Evolutionary conservation across 2,113 vertebrate species (phyloP).

Genomic region (Xenopus laevis): DNA sequence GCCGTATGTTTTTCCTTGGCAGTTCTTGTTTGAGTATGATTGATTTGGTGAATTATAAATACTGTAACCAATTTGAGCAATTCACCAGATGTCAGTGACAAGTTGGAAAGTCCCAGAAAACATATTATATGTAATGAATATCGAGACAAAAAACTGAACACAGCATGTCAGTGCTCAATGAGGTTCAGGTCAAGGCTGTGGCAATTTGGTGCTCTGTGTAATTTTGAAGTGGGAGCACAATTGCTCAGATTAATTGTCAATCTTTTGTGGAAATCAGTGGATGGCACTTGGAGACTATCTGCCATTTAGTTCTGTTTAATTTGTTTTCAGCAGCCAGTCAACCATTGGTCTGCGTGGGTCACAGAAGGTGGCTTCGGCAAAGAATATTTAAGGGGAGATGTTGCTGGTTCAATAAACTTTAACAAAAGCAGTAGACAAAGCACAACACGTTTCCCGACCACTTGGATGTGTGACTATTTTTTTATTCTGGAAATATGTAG

Average conservation of each 20-base stretch:
- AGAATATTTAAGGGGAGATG: slow-evolving; percentile 4
- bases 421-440: not conserved
- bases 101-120: slow-evolving; percentile 40
- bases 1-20: slow-evolving; percentile 35
- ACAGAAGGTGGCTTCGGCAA: slow-evolving; percentile 7
- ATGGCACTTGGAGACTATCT: slow-evolving; percentile 13
- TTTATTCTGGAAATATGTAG: too few species aligned
- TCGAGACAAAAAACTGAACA: slow-evolving; percentile 37
- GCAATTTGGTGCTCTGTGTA: slow-evolving; percentile 32
- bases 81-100: slow-evolving; percentile 43
- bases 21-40: slow-evolving; percentile 31
- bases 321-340: slow-evolving; percentile 26
- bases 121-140: slow-evolving; percentile 39
- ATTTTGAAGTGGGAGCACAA: slow-evolving; percentile 11
- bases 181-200: slow-evolving; percentile 32
- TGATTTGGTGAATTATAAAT: slow-evolving; percentile 45
- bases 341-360: slow-evolving; percentile 27
- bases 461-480: not conserved
- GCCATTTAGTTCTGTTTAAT: slow-evolving; percentile 28
- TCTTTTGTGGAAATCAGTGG: slow-evolving; percentile 25
- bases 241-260: slow-evolving; percentile 25
- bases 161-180: slow-evolving; percentile 32
- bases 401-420: slow-evolving; percentile 18
- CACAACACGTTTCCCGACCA: not conserved
- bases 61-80: slow-evolving; percentile 41